A percentile compares a stretch with the other conserved stretches of the same genome.
Conservation (phyloP, 1,140 invertebrate genomes). For the Ceratina australensis region DNA sequence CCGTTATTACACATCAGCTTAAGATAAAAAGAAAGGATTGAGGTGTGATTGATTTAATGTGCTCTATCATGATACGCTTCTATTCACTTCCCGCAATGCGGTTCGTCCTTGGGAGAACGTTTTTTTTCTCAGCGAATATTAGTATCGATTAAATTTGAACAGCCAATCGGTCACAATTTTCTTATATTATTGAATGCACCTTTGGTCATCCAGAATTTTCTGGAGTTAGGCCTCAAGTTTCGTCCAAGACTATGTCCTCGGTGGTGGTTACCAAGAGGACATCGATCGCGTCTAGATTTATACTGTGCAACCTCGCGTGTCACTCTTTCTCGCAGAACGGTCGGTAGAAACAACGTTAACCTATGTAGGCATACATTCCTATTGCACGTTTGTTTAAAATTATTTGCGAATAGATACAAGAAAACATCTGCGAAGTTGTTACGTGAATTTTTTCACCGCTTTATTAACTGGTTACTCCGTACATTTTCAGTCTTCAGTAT, state of each 20-base stretch:
- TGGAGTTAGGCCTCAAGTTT: neutral
- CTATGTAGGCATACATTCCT: no score
- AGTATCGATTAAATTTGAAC: conserved; percentile 1
- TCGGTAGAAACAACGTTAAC: neutral
- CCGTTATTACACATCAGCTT: no score
- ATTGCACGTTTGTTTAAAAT: neutral
- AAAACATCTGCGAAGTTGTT: no score
- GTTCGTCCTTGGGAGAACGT: neutral
- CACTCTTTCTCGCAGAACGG: conserved; percentile 7
- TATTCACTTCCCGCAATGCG: conserved; percentile 8
- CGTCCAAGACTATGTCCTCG: conserved; percentile 35
- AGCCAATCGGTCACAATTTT: neutral
- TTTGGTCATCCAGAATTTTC: conserved; percentile 6
- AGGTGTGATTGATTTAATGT: no score
- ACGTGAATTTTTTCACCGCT: neutral
- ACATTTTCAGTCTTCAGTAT: neutral
- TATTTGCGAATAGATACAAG: neutral
- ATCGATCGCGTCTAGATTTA: conserved; percentile 61
- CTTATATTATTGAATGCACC: no score
- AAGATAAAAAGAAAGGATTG: no score
- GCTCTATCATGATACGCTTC: no score
- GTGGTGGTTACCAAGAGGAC: conserved; percentile 52
- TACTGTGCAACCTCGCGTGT: conserved; percentile 56
- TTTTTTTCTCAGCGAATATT: neutral
- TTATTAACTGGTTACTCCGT: neutral